Percentiles rank a stretch among this genome's conserved stretches.
Evolutionary conservation across 2,888 invertebrate genomes (phyloP).

Genomic region (Nomada goodeniana): DNA sequence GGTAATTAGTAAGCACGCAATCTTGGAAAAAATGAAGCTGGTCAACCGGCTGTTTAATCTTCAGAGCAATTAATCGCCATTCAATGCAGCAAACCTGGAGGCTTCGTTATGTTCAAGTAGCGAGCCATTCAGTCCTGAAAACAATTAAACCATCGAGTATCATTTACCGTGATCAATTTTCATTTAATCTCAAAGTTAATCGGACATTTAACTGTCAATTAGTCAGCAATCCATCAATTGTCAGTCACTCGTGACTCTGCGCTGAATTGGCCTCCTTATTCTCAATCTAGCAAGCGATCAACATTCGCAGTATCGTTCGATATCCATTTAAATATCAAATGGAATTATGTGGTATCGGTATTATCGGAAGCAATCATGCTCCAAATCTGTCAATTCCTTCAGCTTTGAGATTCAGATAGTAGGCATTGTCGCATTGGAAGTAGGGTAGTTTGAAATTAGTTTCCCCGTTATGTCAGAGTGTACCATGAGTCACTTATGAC

Average conservation of each 20-base stretch:
- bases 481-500: neutral
- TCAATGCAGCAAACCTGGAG: neutral
- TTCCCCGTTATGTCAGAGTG: neutral
- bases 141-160: neutral
- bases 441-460: conserved; percentile 6
- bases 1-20: too few relatives aligned
- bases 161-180: neutral
- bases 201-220: neutral
- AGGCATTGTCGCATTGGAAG: neutral
- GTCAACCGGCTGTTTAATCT: too few relatives aligned
- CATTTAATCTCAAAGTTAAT: neutral
- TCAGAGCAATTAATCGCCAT: neutral
- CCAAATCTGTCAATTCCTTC: neutral
- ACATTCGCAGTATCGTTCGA: neutral
- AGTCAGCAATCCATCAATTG: neutral
- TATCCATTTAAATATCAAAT: neutral
- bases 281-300: neutral
- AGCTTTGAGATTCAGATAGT: neutral
- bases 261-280: too few relatives aligned
- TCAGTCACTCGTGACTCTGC: neutral
- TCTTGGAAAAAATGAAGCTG: too few relatives aligned
- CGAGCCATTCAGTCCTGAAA: neutral
- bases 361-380: conserved; percentile 6
- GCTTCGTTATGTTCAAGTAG: neutral
- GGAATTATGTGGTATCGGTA: conserved; percentile 3